phyloP scores from a whole-genome alignment of 1,140 invertebrate species.

The Apis florea region DNA sequence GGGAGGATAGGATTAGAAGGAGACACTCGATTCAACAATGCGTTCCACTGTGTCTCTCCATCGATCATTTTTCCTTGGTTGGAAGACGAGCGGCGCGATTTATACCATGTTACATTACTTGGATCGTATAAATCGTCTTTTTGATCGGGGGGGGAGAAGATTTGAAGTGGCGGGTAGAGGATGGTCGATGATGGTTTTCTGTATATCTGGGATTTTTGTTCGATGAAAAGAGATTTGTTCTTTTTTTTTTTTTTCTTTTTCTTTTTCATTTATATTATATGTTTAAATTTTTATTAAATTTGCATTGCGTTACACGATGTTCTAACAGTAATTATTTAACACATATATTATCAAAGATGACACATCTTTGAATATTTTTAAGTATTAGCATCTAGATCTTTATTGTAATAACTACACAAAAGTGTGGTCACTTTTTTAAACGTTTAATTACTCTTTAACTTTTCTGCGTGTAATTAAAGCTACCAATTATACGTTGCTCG shows the following conservation, averaged over 20 bases:
- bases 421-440: background rate
- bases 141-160: background rate
- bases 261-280: background rate
- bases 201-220: too few relatives aligned
- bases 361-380: too few relatives aligned
- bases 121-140: background rate
- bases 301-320: too few relatives aligned
- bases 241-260: background rate
- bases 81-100: slow-evolving; percentile 13
- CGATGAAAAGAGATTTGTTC: background rate
- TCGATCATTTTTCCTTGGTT: slow-evolving; percentile 32
- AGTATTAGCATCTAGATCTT: too few relatives aligned
- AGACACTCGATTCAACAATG: slow-evolving; percentile 49
- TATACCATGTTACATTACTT: background rate
- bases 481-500: background rate
- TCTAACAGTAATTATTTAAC: too few relatives aligned
- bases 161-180: background rate
- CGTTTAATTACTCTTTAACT: background rate
- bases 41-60: slow-evolving; percentile 41
- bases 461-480: background rate
- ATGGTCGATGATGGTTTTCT: background rate
- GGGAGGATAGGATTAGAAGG: slow-evolving; percentile 20
- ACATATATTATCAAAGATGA: too few relatives aligned
- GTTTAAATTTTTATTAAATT: too few relatives aligned
- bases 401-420: too few relatives aligned